Percentiles rank a stretch among this genome's conserved stretches.
Conservation (phyloP, 2,888 invertebrate genomes). For the Plutella xylostella region DNA sequence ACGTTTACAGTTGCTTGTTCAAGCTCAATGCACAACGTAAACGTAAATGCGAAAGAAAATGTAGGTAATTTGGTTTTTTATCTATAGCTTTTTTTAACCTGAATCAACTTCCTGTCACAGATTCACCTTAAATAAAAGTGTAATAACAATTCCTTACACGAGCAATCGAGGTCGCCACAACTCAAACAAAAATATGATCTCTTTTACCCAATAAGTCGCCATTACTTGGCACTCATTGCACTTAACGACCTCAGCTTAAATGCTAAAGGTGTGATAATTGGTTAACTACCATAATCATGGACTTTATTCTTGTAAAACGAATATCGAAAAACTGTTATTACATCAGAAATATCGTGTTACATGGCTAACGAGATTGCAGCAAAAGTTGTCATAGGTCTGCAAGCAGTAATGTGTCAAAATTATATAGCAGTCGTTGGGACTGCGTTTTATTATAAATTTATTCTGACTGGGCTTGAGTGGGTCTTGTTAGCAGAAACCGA, state of each 20-base stretch:
- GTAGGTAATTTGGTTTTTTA: too few relatives aligned
- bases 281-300: conserved; percentile 9
- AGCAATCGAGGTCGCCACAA: background rate
- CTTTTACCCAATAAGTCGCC: background rate
- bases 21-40: too few relatives aligned
- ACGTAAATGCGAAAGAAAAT: too few relatives aligned
- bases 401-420: conserved; percentile 3
- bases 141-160: too few relatives aligned
- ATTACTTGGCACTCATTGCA: background rate
- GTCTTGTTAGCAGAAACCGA: too few relatives aligned
- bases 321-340: conserved; percentile 12
- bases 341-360: conserved; percentile 7
- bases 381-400: conserved; percentile 4
- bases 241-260: conserved; percentile 1
- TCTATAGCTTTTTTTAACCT: too few relatives aligned
- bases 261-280: conserved; percentile 15
- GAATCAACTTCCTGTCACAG: too few relatives aligned
- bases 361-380: background rate
- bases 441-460: too few relatives aligned
- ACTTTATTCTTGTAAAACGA: conserved; percentile 7
- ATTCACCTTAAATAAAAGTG: too few relatives aligned
- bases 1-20: too few relatives aligned
- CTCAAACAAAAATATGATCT: background rate
- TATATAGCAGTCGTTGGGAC: background rate
- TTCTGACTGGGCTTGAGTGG: too few relatives aligned